Percentiles rank a stretch among this genome's conserved stretches.
Conservation (phyloP, 2,113 vertebrate genomes). For the Osmerus eperlanus region DNA sequence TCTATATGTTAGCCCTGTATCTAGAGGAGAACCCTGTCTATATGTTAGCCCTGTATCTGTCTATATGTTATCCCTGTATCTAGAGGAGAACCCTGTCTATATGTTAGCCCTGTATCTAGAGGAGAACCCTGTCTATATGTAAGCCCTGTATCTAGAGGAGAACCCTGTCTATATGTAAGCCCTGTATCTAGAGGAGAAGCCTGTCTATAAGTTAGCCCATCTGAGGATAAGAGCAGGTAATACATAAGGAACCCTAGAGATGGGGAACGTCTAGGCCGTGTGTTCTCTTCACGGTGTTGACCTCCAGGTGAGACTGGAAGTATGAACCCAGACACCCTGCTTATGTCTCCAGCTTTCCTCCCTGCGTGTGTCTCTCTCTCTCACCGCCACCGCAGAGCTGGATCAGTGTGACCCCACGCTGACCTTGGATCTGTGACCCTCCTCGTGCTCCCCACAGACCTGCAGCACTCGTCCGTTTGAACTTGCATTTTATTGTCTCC, state of each 20-base stretch:
- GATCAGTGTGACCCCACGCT: background rate
- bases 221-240: background rate
- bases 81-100: too few species aligned
- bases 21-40: too few species aligned
- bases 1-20: too few species aligned
- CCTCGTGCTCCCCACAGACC: slow-evolving; percentile 6
- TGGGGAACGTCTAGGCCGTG: background rate
- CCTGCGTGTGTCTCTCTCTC: background rate
- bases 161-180: background rate
- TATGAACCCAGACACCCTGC: slow-evolving; percentile 36
- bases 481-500: slow-evolving; percentile 54
- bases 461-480: slow-evolving; percentile 37
- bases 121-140: background rate
- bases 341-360: slow-evolving; percentile 24
- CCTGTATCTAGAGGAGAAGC: background rate
- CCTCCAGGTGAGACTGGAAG: background rate
- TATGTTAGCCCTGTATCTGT: background rate
- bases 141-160: background rate
- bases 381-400: too few species aligned
- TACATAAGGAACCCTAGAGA: background rate
- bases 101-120: background rate
- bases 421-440: too few species aligned
- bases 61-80: too few species aligned
- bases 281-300: background rate
- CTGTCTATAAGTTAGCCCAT: background rate